Base-by-base conservation (phyloP, 1,140 invertebrate genomes). In the Vanessa tameamea region DNA sequence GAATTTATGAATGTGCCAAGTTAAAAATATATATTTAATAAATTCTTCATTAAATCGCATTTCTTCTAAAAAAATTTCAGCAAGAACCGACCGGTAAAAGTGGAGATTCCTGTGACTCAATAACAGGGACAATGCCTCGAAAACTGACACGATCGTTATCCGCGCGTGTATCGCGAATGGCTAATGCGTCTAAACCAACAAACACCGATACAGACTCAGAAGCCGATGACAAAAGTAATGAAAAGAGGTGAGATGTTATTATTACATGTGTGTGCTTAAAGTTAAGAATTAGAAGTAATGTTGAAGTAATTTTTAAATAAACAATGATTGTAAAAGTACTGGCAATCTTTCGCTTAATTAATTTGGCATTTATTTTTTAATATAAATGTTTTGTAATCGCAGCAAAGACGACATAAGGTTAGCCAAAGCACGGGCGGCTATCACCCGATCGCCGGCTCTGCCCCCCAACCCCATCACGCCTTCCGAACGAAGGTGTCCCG, bases 401-500 rank as follows among this genome's bases (percentile, higher is more conserved):
- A 88, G 83, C 26, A 89, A 83, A 78, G 87, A 89, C 9, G 79
- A 76, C n/a, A 91, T 89, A 69, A 82, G 86, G 64, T 75, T 75
- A 9, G 68, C 77, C 1, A 86, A 87, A 69, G 81, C 80, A 15
- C 80, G 82, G 15, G 74, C 69, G 31, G 79, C 78, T 20, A 51
- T 81, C 14, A 66, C 65, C 64, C 94, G 82, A 94, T 95, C 88
- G 94, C 95, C 77, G 92, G 95, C 31, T 0, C 68, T 75, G 0
- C 79, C 78, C 0, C 72, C 75, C 0, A 75, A 76, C 3, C 82
- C 83, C 0, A 70, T 76, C 0, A 76, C 82, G 47, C 88, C 88
- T 0, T 94, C 96, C 77, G 96, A 97, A 79, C 93, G 95, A 37
- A 94, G 96, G 75, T 99, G 98, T 93, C 97, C 97, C 0, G 93